These are phyloP conservation scores for Philereme vetulata DNA, from an alignment of 2,888 invertebrate species.

Conservation along the genomic window DNA sequence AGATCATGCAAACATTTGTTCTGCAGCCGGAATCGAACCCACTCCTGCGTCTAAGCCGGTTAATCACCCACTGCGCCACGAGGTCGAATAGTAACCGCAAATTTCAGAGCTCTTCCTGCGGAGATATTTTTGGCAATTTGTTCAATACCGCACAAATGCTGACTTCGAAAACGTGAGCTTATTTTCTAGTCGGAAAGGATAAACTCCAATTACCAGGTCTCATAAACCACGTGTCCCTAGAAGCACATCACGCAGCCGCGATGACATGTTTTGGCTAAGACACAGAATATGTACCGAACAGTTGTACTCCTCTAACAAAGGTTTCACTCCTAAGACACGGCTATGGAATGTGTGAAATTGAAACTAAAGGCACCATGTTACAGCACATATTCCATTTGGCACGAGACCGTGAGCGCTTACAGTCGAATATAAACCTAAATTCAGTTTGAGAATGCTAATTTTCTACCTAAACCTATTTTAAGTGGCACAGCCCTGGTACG, in stretches of 20 bases:
- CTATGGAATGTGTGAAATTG: neutral
- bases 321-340: neutral
- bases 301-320: neutral
- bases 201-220: slow-evolving; percentile 15
- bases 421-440: neutral
- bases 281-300: neutral
- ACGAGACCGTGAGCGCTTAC: neutral
- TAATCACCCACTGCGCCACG: no score
- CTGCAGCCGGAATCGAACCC: no score
- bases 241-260: slow-evolving; percentile 36
- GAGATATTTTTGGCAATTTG: slow-evolving; percentile 13
- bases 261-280: slow-evolving; percentile 37
- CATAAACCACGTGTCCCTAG: slow-evolving; percentile 8
- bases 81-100: no score
- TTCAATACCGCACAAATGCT: slow-evolving; percentile 18
- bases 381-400: neutral
- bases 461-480: slow-evolving; percentile 12
- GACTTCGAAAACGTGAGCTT: slow-evolving; percentile 21
- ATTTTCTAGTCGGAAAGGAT: slow-evolving; percentile 17
- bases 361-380: neutral
- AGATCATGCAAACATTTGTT: no score
- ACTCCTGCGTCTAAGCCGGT: no score
- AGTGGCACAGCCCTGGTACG: slow-evolving; percentile 18
- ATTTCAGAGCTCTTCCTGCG: no score
- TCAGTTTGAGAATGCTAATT: slow-evolving; percentile 6